These are phyloP conservation scores for Rhorus exstirpatorius DNA, from an alignment of 2,888 invertebrate genomes.

Conservation along the genomic window DNA sequence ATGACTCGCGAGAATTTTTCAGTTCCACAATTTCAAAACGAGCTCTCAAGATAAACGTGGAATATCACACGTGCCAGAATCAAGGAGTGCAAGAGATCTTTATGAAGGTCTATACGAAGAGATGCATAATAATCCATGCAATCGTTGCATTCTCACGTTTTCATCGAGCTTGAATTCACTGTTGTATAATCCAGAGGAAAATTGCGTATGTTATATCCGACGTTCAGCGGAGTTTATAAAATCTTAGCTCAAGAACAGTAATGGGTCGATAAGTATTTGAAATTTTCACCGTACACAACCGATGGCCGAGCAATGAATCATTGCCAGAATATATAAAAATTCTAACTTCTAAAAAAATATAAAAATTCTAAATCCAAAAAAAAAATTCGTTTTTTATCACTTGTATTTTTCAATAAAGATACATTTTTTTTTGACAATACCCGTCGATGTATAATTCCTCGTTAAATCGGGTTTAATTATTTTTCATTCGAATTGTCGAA, in stretches of 20 bases:
- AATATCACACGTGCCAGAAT: too few species aligned
- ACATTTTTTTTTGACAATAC: too few species aligned
- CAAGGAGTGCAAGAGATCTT: conserved; percentile 27
- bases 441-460: too few species aligned
- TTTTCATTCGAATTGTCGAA: background rate
- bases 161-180: conserved; percentile 47
- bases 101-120: conserved; percentile 9
- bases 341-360: too few species aligned
- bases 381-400: too few species aligned
- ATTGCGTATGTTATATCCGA: background rate
- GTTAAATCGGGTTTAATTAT: background rate
- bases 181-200: conserved; percentile 7
- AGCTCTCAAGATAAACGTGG: background rate
- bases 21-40: too few species aligned
- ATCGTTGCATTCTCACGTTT: conserved; percentile 68
- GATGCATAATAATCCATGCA: conserved; percentile 59
- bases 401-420: too few species aligned
- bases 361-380: background rate
- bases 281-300: background rate
- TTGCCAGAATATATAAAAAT: too few species aligned
- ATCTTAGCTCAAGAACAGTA: background rate
- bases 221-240: background rate
- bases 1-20: too few species aligned
- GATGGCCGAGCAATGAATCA: background rate
- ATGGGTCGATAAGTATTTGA: too few species aligned